Conservation (phyloP, 53 echinoderm and acorn worm genomes). For the Hippasteria phrygiana region DNA sequence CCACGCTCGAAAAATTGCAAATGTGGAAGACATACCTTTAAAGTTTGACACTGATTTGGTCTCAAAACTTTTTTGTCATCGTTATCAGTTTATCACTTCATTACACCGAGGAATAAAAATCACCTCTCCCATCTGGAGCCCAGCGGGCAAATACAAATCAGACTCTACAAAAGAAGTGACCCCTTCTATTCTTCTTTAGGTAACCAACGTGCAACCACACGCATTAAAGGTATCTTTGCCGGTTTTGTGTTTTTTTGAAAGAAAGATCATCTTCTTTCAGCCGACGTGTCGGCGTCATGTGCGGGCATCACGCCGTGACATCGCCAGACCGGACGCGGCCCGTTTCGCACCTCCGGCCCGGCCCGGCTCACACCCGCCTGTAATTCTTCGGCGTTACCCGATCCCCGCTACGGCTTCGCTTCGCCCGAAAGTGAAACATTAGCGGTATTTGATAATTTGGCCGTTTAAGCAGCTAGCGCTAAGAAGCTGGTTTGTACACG, state of each 20-base stretch:
- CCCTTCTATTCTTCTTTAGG: too few species aligned
- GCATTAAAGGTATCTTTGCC: too few species aligned
- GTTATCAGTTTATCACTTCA: too few species aligned
- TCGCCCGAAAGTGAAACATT: slow-evolving; percentile 72
- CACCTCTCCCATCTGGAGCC: too few species aligned
- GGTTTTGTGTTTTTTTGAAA: not conserved
- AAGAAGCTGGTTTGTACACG: not conserved
- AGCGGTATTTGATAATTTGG: slow-evolving; percentile 62
- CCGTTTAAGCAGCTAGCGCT: slow-evolving; percentile 48
- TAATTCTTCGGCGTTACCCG: slow-evolving; percentile 67
- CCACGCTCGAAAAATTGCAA: too few species aligned
- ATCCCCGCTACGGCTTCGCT: slow-evolving; percentile 41
- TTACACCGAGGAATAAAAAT: too few species aligned
- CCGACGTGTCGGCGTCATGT: slow-evolving; percentile 63
- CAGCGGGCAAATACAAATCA: too few species aligned
- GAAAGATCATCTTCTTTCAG: not conserved
- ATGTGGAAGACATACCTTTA: too few species aligned
- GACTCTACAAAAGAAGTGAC: too few species aligned
- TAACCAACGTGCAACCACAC: too few species aligned
- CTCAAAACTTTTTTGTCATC: too few species aligned
- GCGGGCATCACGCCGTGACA: slow-evolving; percentile 47
- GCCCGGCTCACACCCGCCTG: slow-evolving; percentile 42
- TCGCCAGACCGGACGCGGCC: slow-evolving; percentile 42
- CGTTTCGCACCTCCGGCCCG: slow-evolving; percentile 61
- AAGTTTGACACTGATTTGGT: too few species aligned